Percentiles rank a stretch among this genome's conserved stretches.
Evolutionary conservation across 2,888 invertebrate genomes (phyloP).

Genomic region (Lysandra coridon): DNA sequence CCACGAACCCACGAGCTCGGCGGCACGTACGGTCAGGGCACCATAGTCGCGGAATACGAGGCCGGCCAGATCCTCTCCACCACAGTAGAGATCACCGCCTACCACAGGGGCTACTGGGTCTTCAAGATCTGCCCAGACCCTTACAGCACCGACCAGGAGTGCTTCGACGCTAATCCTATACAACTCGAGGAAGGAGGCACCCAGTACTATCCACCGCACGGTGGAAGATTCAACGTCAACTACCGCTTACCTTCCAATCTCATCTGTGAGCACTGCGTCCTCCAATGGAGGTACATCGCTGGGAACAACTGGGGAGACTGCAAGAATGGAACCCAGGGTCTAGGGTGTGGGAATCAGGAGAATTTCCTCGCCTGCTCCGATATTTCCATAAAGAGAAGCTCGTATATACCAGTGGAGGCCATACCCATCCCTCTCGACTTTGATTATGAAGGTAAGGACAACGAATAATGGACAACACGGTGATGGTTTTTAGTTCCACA

Average conservation of each 20-base stretch:
- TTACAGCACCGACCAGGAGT: constrained; percentile 84
- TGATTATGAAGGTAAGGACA: constrained; percentile 25
- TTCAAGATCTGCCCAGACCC: constrained; percentile 89
- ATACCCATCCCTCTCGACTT: constrained; percentile 23
- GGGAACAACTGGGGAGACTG: constrained; percentile 91
- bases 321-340: constrained; percentile 83
- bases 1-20: constrained; percentile 90
- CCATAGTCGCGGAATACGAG: constrained; percentile 85
- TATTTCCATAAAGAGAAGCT: constrained; percentile 82
- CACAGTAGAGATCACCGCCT: constrained; percentile 89
- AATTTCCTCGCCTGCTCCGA: constrained; percentile 92
- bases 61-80: constrained; percentile 83
- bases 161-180: constrained; percentile 85
- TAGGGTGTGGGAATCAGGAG: constrained; percentile 93
- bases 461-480: neutral
- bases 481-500: neutral
- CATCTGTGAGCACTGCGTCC: constrained; percentile 88
- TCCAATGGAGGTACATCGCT: constrained; percentile 93
- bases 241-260: constrained; percentile 82
- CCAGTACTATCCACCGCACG: constrained; percentile 85
- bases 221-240: constrained; percentile 84
- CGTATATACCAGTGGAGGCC: constrained; percentile 47
- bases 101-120: constrained; percentile 91
- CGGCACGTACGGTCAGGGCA: constrained; percentile 88
- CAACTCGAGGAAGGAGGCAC: constrained; percentile 76